These are phyloP conservation scores for Hirtodrosophila histrioides DNA, from an alignment of 2,888 invertebrate genomes.

Conservation along the genomic window DNA sequence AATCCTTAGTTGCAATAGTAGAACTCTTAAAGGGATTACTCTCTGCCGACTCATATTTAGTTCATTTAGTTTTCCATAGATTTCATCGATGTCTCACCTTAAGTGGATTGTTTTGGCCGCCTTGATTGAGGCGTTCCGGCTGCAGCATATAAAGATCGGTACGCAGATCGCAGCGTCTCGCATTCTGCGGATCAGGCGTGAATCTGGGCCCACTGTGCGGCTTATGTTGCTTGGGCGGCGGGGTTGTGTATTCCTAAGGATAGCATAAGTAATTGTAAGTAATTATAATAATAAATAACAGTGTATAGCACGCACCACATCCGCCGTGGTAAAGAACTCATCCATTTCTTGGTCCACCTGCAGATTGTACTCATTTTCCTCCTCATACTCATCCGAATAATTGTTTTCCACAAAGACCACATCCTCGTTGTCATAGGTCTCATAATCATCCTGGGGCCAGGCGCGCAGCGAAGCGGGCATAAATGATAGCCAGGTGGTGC, in stretches of 20 bases:
- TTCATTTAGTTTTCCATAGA: no score
- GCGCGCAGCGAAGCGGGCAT: constrained; percentile 80
- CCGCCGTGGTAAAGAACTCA: constrained; percentile 82
- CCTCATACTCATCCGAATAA: constrained; percentile 83
- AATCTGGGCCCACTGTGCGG: constrained; percentile 83
- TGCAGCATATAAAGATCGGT: constrained; percentile 94
- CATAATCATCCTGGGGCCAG: constrained; percentile 84
- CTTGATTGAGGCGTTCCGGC: constrained; percentile 91
- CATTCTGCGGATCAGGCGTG: constrained; percentile 86
- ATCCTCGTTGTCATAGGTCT: constrained; percentile 81
- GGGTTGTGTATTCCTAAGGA: constrained; percentile 82
- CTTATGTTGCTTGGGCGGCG: constrained; percentile 81
- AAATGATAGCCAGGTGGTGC: constrained; percentile 82
- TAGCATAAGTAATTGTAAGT: no score
- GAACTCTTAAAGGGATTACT: no score
- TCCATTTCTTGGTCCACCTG: constrained; percentile 83
- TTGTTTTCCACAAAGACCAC: constrained; percentile 81
- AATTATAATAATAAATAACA: neutral
- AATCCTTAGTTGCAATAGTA: no score
- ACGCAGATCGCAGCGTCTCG: constrained; percentile 93
- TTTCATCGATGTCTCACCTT: constrained; percentile 85
- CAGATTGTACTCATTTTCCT: constrained; percentile 82
- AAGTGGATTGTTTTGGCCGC: constrained; percentile 91
- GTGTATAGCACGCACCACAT: constrained; percentile 72
- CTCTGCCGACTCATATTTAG: no score